Conservation (phyloP, 2,113 vertebrate genomes). For the Nipponia nippon region DNA sequence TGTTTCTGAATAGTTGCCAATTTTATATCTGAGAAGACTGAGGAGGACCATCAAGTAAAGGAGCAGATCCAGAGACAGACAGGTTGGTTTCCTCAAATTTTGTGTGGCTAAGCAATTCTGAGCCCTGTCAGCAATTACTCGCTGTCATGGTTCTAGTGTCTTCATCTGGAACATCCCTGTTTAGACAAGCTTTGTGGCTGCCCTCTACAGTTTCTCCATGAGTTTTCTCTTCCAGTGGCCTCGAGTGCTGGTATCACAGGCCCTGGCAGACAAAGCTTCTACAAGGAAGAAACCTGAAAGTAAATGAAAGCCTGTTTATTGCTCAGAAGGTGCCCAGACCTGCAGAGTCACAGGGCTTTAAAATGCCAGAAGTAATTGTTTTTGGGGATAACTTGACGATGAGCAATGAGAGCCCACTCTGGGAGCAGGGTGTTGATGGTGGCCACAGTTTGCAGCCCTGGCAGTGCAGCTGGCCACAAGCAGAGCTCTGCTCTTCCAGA, state of each 20-base stretch:
- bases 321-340: background rate
- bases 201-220: background rate
- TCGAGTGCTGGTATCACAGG: background rate
- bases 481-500: background rate
- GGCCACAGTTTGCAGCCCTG: rapidly evolving
- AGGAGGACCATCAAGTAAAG: background rate
- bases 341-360: background rate
- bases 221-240: background rate
- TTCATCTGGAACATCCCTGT: background rate
- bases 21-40: background rate
- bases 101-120: background rate
- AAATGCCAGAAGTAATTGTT: background rate
- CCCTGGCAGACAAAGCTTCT: background rate
- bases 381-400: background rate
- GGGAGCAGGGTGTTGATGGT: background rate
- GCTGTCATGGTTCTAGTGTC: background rate
- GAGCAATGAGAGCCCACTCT: rapidly evolving
- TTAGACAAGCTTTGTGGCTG: background rate
- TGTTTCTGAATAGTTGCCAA: background rate
- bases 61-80: background rate
- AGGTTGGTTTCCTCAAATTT: background rate
- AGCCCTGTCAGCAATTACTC: background rate
- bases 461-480: background rate
- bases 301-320: background rate
- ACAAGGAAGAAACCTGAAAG: background rate